phyloP scores from a whole-genome alignment of 2,797 vertebrate species.

The Nasua narica region DNA sequence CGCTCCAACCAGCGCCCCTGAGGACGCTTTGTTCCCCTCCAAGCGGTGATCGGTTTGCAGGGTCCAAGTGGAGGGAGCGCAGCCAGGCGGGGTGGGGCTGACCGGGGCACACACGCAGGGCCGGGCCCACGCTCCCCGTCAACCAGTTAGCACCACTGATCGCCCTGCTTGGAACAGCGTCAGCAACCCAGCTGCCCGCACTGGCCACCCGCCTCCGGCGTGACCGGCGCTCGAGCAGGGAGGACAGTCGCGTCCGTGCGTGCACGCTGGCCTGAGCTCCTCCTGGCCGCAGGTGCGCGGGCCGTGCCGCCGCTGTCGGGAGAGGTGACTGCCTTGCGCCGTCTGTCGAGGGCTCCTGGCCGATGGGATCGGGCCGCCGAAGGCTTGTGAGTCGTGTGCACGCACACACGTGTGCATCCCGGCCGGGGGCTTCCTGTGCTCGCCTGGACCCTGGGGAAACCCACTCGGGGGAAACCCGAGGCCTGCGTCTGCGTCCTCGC shows the following conservation, averaged over 20 bases:
- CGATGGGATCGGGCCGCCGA: accelerated
- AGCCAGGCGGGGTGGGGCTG: not conserved
- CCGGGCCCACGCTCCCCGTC: accelerated
- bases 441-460: accelerated
- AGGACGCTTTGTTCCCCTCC: not conserved
- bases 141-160: not conserved
- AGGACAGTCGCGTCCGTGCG: not conserved
- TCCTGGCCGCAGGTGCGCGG: not conserved
- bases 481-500: too few relatives aligned
- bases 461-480: too few relatives aligned
- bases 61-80: not conserved
- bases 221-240: not conserved
- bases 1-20: not conserved
- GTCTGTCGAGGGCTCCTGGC: not conserved
- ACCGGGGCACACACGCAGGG: too few relatives aligned
- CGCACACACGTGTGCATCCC: accelerated
- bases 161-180: too few relatives aligned
- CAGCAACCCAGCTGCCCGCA: not conserved
- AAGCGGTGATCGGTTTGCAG: not conserved
- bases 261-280: not conserved
- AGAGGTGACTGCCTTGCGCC: not conserved
- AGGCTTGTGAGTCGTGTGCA: accelerated
- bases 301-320: not conserved
- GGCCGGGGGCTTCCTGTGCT: not conserved
- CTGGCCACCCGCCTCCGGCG: not conserved